These are phyloP conservation scores for Eurois occulta DNA, from an alignment of 2,888 invertebrate genomes.

Conservation along the genomic window DNA sequence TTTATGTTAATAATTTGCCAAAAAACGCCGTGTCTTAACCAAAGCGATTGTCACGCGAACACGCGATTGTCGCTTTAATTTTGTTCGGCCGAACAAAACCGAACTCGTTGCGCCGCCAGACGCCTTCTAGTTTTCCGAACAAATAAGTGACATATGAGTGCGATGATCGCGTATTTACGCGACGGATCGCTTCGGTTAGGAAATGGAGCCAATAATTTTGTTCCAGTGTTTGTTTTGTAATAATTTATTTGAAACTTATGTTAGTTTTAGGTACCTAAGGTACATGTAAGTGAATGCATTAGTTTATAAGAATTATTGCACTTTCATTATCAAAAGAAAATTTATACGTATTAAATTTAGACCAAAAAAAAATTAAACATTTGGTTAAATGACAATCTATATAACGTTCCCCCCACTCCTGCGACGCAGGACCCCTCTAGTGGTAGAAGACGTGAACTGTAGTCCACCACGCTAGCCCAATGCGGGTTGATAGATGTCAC, in stretches of 20 bases:
- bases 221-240: conserved; percentile 29
- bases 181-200: background rate
- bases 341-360: no score
- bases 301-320: conserved; percentile 8
- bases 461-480: background rate
- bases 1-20: conserved; percentile 1
- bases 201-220: background rate
- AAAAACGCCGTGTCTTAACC: background rate
- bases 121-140: background rate
- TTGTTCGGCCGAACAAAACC: background rate
- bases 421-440: background rate
- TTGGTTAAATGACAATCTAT: background rate
- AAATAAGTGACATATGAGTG: background rate
- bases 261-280: conserved; percentile 19
- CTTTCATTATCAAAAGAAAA: conserved; percentile 12
- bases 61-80: background rate
- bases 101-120: background rate
- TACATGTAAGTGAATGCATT: conserved; percentile 24
- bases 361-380: background rate
- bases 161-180: background rate
- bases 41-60: background rate
- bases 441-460: background rate
- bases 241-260: conserved; percentile 36
- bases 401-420: background rate
- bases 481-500: background rate